A percentile compares a stretch with the other conserved stretches of the same genome.
phyloP scores from a whole-genome alignment of 2,888 invertebrate species.

The Stegana nigrithorax region DNA sequence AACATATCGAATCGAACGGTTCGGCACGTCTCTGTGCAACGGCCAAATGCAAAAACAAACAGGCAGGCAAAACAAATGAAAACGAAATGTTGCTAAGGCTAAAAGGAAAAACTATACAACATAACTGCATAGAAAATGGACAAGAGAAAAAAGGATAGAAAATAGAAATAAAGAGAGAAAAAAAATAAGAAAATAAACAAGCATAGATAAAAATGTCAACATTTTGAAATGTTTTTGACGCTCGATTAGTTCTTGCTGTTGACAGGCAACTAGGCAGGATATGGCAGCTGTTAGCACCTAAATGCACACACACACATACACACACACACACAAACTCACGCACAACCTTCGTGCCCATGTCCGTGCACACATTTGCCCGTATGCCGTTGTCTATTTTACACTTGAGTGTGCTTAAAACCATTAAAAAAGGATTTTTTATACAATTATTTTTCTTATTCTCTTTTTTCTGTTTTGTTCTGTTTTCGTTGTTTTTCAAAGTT shows the following conservation, averaged over 20 bases:
- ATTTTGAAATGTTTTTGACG: conserved; percentile 11
- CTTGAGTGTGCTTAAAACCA: conserved; percentile 11
- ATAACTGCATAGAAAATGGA: no score
- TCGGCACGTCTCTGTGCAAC: no score
- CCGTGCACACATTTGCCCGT: neutral
- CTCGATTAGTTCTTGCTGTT: conserved; percentile 11
- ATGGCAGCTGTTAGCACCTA: conserved; percentile 6
- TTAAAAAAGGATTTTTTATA: neutral
- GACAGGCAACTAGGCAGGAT: neutral
- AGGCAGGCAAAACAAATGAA: no score
- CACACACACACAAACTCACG: neutral
- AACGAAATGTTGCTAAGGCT: no score
- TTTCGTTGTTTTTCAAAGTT: neutral
- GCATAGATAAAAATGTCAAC: conserved; percentile 13
- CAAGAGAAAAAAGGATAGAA: no score
- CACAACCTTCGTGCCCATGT: neutral
- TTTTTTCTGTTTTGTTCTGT: neutral
- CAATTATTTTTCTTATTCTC: neutral
- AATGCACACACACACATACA: neutral
- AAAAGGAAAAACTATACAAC: no score
- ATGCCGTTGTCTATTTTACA: neutral
- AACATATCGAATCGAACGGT: no score
- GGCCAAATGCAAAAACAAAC: no score
- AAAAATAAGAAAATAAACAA: no score
- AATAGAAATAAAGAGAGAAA: no score